phyloP scores from a whole-genome alignment of 2,113 vertebrate genomes.

The human region GRCh38 chr14:76021001-76021500 shows the following conservation, averaged over 20 bases:
- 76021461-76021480: background rate
- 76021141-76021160: background rate
- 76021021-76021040: background rate
- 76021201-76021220: background rate
- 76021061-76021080: background rate
- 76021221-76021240: background rate
- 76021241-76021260: background rate
- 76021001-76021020: background rate
- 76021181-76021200: background rate
- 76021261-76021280: too few species aligned
- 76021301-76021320: background rate
- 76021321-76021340: slow-evolving; percentile 31
- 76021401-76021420: background rate
- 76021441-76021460: background rate
- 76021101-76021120: background rate
- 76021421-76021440: background rate
- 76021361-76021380: slow-evolving; percentile 36
- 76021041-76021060: background rate
- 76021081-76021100: background rate
- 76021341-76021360: background rate
- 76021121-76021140: background rate
- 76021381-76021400: background rate
- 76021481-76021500: background rate
- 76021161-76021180: background rate
- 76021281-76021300: background rate